A percentile compares a stretch with the other conserved stretches of the same genome.
Conservation (phyloP, 2,797 vertebrate species). For the Momotus momota region DNA sequence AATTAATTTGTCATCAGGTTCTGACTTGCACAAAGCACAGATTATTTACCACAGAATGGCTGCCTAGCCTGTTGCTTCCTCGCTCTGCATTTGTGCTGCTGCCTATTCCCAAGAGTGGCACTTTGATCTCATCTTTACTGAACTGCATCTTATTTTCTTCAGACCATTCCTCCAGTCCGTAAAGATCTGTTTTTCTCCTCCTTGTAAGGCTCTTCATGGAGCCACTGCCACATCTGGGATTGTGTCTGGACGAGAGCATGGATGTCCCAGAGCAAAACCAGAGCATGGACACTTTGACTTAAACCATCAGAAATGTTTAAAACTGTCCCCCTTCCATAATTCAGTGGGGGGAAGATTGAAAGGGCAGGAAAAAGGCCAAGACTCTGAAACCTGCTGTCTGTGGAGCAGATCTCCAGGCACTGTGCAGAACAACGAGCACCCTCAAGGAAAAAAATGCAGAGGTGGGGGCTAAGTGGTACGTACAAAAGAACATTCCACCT, state of each 20-base stretch:
- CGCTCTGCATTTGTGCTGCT: background rate
- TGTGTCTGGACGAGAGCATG: background rate
- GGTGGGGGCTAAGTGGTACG: background rate
- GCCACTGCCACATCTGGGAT: background rate
- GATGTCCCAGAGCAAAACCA: background rate
- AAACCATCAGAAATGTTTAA: background rate
- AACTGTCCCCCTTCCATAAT: background rate
- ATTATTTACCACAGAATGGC: background rate
- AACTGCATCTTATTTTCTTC: background rate
- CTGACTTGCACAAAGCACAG: background rate
- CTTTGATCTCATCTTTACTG: background rate
- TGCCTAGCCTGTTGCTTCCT: background rate
- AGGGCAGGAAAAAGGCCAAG: background rate
- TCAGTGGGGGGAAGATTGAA: background rate
- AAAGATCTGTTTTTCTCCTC: background rate
- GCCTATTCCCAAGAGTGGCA: background rate
- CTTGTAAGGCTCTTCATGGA: background rate
- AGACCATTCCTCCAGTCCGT: background rate
- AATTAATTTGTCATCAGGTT: background rate
- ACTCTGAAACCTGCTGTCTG: background rate
- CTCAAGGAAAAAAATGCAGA: background rate
- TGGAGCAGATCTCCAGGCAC: background rate
- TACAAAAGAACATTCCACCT: background rate
- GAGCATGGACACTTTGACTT: background rate
- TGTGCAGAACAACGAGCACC: background rate